Evolutionary conservation across 2,797 vertebrate species (phyloP), one percentile per base, ranked within the genome.

Genomic region (Eulemur rubriventer): DNA sequence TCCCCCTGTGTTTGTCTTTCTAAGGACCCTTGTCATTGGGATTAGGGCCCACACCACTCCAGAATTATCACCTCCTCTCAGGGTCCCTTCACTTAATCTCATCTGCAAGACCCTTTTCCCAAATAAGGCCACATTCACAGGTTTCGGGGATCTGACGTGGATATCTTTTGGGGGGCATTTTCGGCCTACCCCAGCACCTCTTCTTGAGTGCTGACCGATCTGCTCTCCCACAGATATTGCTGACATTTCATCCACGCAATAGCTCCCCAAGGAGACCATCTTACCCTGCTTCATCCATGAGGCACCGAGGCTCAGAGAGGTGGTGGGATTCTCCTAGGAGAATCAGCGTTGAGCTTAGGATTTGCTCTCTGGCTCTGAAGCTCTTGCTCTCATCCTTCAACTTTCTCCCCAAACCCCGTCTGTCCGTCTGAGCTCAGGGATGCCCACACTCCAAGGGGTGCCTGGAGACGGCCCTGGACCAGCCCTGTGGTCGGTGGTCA

Each of bases 121-220:
- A 59, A 30, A 46, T 22, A 70, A n/a, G 52, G 24, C 7, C 3
- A 24, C 16, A 43, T 33, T 20, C 55, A 26, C 16, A 38, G n/a
- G 28, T 30, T 57, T n/a, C 5, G 9, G 46, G 38, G 48, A 22
- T 46, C n/a, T 70, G 55, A 55, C 0, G 0, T 0, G 0, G 52
- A 4, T 55, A 2, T 46, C 26, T 91, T 48, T 8, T 8, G 7
- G 35, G 52, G n/a, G 4, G 0, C 10, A 16, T 18, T 38, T 14
- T 17, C n/a, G 14, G 28, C 41, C 18, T 33, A 14, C 35, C 6
- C 4, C 16, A 12, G 18, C 55, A n/a, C 20, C 16, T 52, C 48
- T 76, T 76, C 67, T 67, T 80, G 33, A 80, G 59, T 5, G 0
- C 4, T n/a, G 61, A 20, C 2, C 38, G 10, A 5, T 4, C 67